Base-by-base conservation (phyloP, 2,113 vertebrate species). In the Petrocephalus zakoni region DNA sequence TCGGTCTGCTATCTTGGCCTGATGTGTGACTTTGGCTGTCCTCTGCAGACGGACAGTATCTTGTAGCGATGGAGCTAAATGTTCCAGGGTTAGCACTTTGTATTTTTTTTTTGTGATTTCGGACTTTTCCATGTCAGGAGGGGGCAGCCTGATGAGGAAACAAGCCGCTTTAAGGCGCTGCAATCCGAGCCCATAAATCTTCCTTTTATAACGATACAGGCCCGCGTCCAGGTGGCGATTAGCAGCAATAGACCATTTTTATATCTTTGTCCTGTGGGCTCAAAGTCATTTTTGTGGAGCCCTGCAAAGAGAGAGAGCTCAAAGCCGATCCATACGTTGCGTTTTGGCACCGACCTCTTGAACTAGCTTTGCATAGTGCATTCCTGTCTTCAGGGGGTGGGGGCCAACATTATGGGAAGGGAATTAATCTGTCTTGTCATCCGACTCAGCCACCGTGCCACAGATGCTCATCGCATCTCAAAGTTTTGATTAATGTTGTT, bases 231-330 rank as follows among this genome's bases (percentile, higher is more conserved):
- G 82, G 56, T 34, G 13, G 21, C 52, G 49, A 78, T 78, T 25
- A 49, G 15, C 87, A 25, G 61, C 11, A 72, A 87, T 53, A 37
- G 19, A 46, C 34, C 85, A 37, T 42, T 72, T 87, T 72, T 25
- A 46, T 64, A 64, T 84, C 51, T 89, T 52, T 86, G 68, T 89
- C 88, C 82, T 2, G 21, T 49, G 61, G 58, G 51, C 88, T 81
- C 51, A 42, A 81, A 87, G 84, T 78, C 34, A 47, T 78, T 87
- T 87, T 87, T 15, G 52, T 52, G 55, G 56, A 85, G 61, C 42
- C 56, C 56, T 21, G 10, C 72, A 15, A 51, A 47, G 46, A 5
- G 47, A 52, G 51, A 52, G 51, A 56, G 53, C 17, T n/a, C 84
- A 86, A 55, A 29, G 7, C 85, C 25, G 51, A 55, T 86, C 56